Base-by-base conservation (phyloP, 2,888 invertebrate species). In the Thymelicus lineola region DNA sequence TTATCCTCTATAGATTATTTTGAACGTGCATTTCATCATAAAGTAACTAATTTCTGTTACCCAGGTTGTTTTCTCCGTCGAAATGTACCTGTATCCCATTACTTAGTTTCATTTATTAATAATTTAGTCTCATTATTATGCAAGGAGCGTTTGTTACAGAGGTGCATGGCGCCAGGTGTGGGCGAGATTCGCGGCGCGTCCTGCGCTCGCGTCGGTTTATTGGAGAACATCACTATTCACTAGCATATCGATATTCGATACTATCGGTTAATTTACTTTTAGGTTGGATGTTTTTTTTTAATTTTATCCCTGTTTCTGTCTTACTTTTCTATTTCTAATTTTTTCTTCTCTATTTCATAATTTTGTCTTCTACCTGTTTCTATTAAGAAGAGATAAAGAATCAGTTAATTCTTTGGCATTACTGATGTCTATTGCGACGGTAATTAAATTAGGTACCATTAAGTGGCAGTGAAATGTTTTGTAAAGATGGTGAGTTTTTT, bases 181-280 rank as follows among this genome's bases (percentile, higher is more conserved):
- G 65, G 57, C 72, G 70, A 70, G 67, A 55, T 55, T 55, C 55
- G 55, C 67, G 66, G 64, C 70, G 73, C 73, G 72, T 74, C 75
- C 73, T 71, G 66, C 68, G 71, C 66, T 42, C 57, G 64, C 70
- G 66, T 66, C 7, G 15, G 15, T 50, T 15, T 6, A 17, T 7
- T 17, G 28, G 7, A 28, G 28, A 28, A 28, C 20, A 53, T 12
- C 50, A 50, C 50, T 17, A 20, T 28, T 12, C 50, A 50, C 50
- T 17, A 20, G 20, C 28, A 62, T 71, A 53, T 75, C 75, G 73
- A 75, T 72, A 70, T 5, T 15, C 66, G 20, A 28, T 55, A n/a
- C n/a, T n/a, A n/a, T n/a, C n/a, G n/a, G 28, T 20, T 55, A 6
- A 42, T 42, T 12, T 10, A 42, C 9, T 14, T 28, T 55, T 55